A percentile compares a stretch with the other conserved stretches of the same genome.
These are phyloP conservation scores for Chloropsis hardwickii DNA, from an alignment of 2,113 vertebrate species.

Conservation along the genomic window DNA sequence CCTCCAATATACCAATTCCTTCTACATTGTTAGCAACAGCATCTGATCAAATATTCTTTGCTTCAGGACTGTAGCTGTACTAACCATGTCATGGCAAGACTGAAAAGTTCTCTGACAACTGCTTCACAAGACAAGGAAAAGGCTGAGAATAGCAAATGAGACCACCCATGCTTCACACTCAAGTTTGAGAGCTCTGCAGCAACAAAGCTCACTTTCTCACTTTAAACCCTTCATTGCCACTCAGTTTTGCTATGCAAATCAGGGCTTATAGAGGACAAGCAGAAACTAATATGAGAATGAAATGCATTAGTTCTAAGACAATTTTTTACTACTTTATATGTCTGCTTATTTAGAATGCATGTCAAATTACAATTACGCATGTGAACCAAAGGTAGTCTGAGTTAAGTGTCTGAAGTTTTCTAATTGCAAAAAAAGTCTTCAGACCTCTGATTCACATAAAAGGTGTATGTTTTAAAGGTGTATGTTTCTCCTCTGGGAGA, in stretches of 20 bases:
- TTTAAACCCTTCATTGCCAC: slow-evolving; percentile 30
- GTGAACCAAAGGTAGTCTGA: background rate
- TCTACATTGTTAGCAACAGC: background rate
- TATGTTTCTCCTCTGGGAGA: background rate
- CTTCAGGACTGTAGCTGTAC: background rate
- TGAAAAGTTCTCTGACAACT: slow-evolving; percentile 27
- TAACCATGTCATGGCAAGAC: background rate
- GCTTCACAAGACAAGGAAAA: slow-evolving; percentile 2
- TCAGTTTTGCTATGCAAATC: slow-evolving; percentile 60
- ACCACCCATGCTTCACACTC: slow-evolving; percentile 44
- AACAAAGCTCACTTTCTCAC: slow-evolving; percentile 55
- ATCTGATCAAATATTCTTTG: background rate
- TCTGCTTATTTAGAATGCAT: background rate
- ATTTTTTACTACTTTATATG: background rate
- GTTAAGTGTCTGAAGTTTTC: background rate
- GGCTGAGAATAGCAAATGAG: slow-evolving; percentile 36
- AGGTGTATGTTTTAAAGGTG: background rate
- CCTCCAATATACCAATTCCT: background rate
- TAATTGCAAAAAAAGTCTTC: background rate
- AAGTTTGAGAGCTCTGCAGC: slow-evolving; percentile 25
- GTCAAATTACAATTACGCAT: background rate
- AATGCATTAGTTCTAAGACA: background rate
- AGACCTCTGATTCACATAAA: background rate
- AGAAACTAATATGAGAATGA: slow-evolving; percentile 7
- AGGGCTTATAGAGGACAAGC: background rate